phyloP scores from a whole-genome alignment of 2,888 invertebrate species.

The Chalcosyrphus nemorum region DNA sequence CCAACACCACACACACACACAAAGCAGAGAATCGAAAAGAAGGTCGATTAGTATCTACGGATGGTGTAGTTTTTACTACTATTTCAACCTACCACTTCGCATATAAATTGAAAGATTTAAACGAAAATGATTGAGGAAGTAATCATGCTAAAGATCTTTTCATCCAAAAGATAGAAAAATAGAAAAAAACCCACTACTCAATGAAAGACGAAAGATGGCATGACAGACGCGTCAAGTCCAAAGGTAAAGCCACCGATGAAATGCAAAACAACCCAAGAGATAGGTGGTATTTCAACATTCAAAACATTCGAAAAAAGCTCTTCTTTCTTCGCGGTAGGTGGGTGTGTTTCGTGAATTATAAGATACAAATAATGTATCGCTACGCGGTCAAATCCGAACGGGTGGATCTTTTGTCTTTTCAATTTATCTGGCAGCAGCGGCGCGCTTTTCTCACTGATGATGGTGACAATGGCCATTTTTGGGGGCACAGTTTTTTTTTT shows the following conservation, averaged over 20 bases:
- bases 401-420: constrained; percentile 25
- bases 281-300: constrained; percentile 17
- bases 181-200: constrained; percentile 2
- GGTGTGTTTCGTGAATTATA: constrained; percentile 44
- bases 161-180: constrained; percentile 16
- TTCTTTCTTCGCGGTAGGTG: constrained; percentile 20
- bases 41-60: constrained; percentile 15
- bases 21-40: neutral
- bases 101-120: constrained; percentile 61
- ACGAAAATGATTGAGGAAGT: constrained; percentile 62
- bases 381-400: constrained; percentile 20
- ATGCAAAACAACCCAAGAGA: constrained; percentile 28
- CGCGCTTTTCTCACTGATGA: neutral
- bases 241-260: constrained; percentile 24
- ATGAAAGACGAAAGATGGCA: neutral
- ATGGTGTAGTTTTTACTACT: neutral
- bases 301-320: constrained; percentile 34
- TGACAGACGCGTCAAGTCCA: neutral
- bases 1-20: neutral
- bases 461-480: constrained; percentile 52
- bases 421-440: too few relatives aligned
- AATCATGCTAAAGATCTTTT: constrained; percentile 33
- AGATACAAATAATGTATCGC: constrained; percentile 1
- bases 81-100: constrained; percentile 46
- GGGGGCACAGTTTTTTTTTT: constrained; percentile 23